Conservation (phyloP, 2,888 invertebrate species). For the Hanleya hanleyi region DNA sequence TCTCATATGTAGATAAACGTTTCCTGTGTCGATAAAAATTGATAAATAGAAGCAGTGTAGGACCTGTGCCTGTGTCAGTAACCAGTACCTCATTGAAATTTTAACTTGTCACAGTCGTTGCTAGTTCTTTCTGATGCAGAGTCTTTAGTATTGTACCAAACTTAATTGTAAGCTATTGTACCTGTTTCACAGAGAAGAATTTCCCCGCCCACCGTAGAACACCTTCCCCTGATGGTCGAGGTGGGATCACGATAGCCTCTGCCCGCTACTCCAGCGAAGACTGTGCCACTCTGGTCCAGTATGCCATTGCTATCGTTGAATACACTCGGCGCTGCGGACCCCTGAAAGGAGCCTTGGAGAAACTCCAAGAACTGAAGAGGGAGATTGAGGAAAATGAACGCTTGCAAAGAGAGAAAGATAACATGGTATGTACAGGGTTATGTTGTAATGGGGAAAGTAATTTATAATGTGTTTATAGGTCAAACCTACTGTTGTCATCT, state of each 20-base stretch:
- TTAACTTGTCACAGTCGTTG: no score
- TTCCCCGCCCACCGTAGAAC: conserved; percentile 2
- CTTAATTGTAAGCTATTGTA: no score
- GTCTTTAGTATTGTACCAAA: no score
- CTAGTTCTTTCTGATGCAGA: no score
- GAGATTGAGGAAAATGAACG: conserved; percentile 72
- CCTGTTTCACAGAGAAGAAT: not conserved
- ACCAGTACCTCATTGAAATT: no score
- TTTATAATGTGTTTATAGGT: no score
- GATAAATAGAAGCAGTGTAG: no score
- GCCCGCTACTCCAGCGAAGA: conserved; percentile 73
- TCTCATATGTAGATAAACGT: no score
- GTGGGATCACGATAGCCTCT: conserved; percentile 69
- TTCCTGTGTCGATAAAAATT: no score
- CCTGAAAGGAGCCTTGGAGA: conserved; percentile 63
- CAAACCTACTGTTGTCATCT: no score
- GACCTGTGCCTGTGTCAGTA: no score
- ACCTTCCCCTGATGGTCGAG: conserved; percentile 1
- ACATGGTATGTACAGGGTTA: conserved; percentile 49
- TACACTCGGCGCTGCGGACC: conserved; percentile 69
- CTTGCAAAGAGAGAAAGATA: conserved; percentile 63
- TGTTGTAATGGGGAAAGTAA: no score
- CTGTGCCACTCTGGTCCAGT: conserved; percentile 71
- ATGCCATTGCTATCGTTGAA: conserved; percentile 73
- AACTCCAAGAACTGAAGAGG: conserved; percentile 66